Conservation (phyloP, 2,888 invertebrate genomes). For the Pantelozetes paolii region DNA sequence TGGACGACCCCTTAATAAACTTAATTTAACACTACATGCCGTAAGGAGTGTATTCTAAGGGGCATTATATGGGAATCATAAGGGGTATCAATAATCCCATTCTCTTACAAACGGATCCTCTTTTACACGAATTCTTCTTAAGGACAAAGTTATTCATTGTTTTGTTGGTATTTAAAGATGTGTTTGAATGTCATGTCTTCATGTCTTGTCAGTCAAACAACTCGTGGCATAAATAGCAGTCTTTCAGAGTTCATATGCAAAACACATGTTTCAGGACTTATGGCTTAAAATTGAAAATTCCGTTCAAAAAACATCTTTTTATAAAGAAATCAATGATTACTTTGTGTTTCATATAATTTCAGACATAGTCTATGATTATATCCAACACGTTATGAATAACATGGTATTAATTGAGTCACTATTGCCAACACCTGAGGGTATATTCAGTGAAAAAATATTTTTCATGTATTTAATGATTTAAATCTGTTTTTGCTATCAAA, state of each 20-base stretch:
- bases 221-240: background rate
- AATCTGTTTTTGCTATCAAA: too few species aligned
- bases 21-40: background rate
- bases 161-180: background rate
- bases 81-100: background rate
- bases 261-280: background rate
- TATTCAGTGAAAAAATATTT: background rate
- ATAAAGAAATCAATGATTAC: background rate
- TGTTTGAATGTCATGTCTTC: background rate
- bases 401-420: constrained; percentile 14
- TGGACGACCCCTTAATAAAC: too few species aligned
- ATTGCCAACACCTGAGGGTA: constrained; percentile 29
- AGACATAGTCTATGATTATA: background rate
- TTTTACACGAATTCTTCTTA: background rate
- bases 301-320: background rate
- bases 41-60: background rate
- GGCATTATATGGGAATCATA: background rate
- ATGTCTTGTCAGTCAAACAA: constrained; percentile 1
- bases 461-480: too few species aligned
- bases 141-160: background rate
- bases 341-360: background rate
- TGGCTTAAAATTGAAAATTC: background rate
- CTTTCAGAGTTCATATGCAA: background rate
- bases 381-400: background rate
- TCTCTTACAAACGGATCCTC: background rate